These are phyloP conservation scores for Saturnia pavonia DNA, from an alignment of 2,888 invertebrate species.

Conservation along the genomic window DNA sequence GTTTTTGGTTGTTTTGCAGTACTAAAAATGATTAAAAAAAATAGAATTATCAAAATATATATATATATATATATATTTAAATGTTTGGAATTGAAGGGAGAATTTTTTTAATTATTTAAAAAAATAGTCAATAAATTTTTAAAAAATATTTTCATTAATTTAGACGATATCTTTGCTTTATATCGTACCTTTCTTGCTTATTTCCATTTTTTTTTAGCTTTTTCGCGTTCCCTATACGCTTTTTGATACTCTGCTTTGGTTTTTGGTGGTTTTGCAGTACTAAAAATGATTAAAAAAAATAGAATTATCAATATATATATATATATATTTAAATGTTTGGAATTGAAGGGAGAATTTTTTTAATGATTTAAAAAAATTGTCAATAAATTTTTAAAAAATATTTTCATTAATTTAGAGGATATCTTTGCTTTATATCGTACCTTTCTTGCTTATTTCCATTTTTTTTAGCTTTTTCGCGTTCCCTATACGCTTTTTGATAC, in stretches of 20 bases:
- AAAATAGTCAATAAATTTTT: not conserved
- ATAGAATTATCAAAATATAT: no score
- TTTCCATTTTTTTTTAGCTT: no score
- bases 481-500: slow-evolving; percentile 10
- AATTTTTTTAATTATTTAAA: not conserved
- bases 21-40: no score
- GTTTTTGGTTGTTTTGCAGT: not conserved
- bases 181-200: no score
- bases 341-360: not conserved
- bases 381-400: not conserved
- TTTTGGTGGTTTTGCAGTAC: no score
- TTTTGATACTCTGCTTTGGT: no score
- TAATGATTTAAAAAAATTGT: not conserved
- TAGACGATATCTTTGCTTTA: not conserved
- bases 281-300: no score
- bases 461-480: not conserved
- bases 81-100: slow-evolving; percentile 1
- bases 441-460: no score
- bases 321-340: not conserved
- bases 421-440: not conserved
- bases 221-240: no score
- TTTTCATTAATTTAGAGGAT: not conserved
- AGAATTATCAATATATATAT: no score
- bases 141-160: slow-evolving; percentile 1
- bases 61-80: no score